These are phyloP conservation scores for Drosophila pseudoobscura DNA, from an alignment of 1,140 invertebrate genomes.

Conservation along the genomic window DNA sequence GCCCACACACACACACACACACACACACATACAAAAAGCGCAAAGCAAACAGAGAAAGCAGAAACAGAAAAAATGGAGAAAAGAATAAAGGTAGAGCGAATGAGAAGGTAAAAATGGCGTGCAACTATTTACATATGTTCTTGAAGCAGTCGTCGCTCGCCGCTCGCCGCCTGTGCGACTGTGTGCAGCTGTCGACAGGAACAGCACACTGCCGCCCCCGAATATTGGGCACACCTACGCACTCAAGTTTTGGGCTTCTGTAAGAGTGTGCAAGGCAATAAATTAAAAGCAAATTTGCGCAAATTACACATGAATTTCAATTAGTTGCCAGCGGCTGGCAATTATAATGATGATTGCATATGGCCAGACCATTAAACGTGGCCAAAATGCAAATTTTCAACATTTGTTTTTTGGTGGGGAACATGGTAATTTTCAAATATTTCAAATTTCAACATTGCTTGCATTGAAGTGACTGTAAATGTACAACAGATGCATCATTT, in stretches of 20 bases:
- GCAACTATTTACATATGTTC: conserved; percentile 80
- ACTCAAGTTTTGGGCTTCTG: conserved; percentile 37
- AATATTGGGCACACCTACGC: conserved; percentile 36
- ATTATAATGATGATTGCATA: conserved; percentile 47
- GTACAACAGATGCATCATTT: no score
- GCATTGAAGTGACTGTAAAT: not conserved
- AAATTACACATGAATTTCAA: conserved; percentile 57
- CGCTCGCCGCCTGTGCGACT: conserved; percentile 37
- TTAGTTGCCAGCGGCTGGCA: conserved; percentile 45
- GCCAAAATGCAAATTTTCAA: conserved; percentile 30
- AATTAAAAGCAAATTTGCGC: conserved; percentile 48
- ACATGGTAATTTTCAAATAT: not conserved
- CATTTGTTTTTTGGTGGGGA: conserved; percentile 12
- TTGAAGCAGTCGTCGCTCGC: conserved; percentile 50
- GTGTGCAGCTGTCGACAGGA: conserved; percentile 42
- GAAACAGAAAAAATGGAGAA: conserved; percentile 19
- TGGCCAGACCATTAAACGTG: conserved; percentile 23
- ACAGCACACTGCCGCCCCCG: conserved; percentile 30
- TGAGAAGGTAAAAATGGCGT: conserved; percentile 62
- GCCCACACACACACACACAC: no score
- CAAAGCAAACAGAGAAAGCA: conserved; percentile 9
- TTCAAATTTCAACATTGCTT: conserved; percentile 13
- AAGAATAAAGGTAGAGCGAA: no score
- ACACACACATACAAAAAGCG: not conserved
- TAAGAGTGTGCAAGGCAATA: conserved; percentile 16